Evolutionary conservation across 2,797 vertebrate genomes (phyloP).

Genomic region (Schizopygopsis pylzovi): DNA sequence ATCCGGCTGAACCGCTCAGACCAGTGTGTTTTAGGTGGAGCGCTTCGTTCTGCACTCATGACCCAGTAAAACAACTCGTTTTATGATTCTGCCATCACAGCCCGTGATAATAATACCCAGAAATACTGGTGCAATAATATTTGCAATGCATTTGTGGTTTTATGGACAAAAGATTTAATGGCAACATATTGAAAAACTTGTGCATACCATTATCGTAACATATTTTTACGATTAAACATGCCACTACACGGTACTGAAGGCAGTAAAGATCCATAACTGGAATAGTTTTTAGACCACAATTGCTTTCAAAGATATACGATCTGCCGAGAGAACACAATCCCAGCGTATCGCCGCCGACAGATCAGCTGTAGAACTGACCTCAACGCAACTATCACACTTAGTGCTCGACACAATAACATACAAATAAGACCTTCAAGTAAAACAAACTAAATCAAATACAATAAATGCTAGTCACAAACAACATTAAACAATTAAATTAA

Average conservation of each 20-base stretch:
- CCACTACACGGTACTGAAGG: background rate
- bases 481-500: background rate
- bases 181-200: background rate
- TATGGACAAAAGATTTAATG: background rate
- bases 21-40: background rate
- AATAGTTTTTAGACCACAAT: background rate
- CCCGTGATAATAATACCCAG: constrained; percentile 28
- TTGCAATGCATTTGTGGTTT: constrained; percentile 1
- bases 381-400: background rate
- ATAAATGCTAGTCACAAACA: background rate
- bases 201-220: background rate
- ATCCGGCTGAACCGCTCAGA: background rate
- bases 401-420: background rate
- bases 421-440: background rate
- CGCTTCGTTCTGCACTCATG: background rate
- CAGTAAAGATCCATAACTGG: constrained; percentile 1
- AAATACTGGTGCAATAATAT: constrained; percentile 17
- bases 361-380: background rate
- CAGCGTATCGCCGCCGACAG: background rate
- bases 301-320: background rate
- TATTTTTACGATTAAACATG: background rate
- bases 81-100: constrained; percentile 29
- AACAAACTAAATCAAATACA: background rate
- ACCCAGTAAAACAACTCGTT: constrained; percentile 32
- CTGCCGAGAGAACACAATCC: background rate